Evolutionary conservation across 1,140 invertebrate species (phyloP), one percentile per base, ranked within the genome.

Genomic region (Drosophila ohnishii): DNA sequence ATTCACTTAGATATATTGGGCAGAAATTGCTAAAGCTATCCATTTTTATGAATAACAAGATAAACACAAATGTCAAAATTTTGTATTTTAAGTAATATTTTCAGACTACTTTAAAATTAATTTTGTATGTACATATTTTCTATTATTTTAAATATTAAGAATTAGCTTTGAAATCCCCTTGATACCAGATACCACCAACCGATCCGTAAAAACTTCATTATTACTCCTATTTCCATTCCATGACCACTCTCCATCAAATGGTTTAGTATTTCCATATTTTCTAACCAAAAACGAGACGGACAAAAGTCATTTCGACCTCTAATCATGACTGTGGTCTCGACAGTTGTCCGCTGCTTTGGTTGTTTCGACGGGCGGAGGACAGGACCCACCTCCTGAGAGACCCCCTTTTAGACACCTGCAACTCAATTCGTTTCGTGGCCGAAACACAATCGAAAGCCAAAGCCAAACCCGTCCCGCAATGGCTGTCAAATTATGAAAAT

Each of bases 401-500:
- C 7, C 25, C 45, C 34, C 28, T 28, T 34, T 50, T 39, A 9
- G 16, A 3, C 42, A 63, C 25, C 32, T 47, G 64, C 14, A 57
- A 40, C 59, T 40, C 34, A 56, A 37, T 40, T 56, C 34, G 34
- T 40, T 42, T 30, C 25, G 28, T 32, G 25, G 14, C 61, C 50
- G 60, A 47, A 47, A 25, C 45, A 53, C 63, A 65, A 51, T 65
- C 61, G 65, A 56, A 60, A 50, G 16, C 32, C 30, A 58, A 81
- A 59, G 40, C 51, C 25, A 51, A 71, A 79, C 45, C 65, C 57
- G 45, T 62, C 53, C 59, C 75, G 66, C 63, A 76, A 76, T 57
- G 50, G 75, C 79, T 79, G 83, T 79, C 79, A 83, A 79, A 87
- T 86, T 86, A 86, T 86, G 83, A 83, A 87, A 87, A 87, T 74